phyloP scores from a whole-genome alignment of 2,113 vertebrate species.

The Calyptommatus sinebrachiatus region DNA sequence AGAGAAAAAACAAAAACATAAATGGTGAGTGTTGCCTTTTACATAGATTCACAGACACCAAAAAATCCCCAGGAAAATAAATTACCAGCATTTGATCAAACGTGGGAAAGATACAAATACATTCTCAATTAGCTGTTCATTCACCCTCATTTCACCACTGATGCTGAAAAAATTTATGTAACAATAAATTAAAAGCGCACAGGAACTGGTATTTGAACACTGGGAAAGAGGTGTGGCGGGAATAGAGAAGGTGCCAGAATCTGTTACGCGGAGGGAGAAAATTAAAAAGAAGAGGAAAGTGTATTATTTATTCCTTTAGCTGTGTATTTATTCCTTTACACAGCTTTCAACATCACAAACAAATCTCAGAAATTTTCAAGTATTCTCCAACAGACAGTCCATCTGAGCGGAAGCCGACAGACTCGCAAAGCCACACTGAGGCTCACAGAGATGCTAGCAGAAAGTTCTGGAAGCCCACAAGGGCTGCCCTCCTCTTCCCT shows the following conservation, averaged over 20 bases:
- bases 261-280: conserved; percentile 7
- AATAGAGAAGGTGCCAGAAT: too few relatives aligned
- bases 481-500: conserved; percentile 24
- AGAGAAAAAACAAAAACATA: neutral
- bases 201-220: conserved; percentile 49
- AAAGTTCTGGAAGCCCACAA: conserved; percentile 37
- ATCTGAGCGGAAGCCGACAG: conserved; percentile 55
- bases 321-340: conserved; percentile 44
- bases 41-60: conserved; percentile 10
- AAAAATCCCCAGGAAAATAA: conserved; percentile 28
- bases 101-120: neutral
- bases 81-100: conserved; percentile 24
- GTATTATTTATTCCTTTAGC: too few relatives aligned
- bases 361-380: conserved; percentile 62
- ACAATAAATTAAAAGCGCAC: conserved; percentile 71
- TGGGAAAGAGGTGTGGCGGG: too few relatives aligned
- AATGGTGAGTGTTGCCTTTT: neutral
- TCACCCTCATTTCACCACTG: conserved; percentile 18
- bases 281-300: neutral
- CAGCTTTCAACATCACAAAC: conserved; percentile 21
- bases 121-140: conserved; percentile 13
- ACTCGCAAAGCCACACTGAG: conserved; percentile 33
- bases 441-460: conserved; percentile 34
- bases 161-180: conserved; percentile 11
- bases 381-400: conserved; percentile 59